Percentiles rank a stretch among this genome's conserved stretches.
These are phyloP conservation scores for Tachina grossa DNA, from an alignment of 2,888 invertebrate species.

Conservation along the genomic window DNA sequence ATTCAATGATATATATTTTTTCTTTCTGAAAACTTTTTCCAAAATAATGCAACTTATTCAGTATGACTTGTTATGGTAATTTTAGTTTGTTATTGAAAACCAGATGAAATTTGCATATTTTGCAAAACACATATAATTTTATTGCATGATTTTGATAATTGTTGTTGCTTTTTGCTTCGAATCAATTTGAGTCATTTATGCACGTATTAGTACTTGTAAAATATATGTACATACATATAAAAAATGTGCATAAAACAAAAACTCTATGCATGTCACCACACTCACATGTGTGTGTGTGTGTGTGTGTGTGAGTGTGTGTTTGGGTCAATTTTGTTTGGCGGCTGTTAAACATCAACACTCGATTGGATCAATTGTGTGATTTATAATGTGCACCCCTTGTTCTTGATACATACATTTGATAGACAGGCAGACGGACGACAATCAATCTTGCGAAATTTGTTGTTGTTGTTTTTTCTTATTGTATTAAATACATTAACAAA, in stretches of 20 bases:
- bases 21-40: slow-evolving; percentile 1
- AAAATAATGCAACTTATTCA: slow-evolving; percentile 18
- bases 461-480: slow-evolving; percentile 2
- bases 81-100: slow-evolving; percentile 57
- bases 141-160: slow-evolving; percentile 5
- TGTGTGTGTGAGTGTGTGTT: slow-evolving; percentile 15
- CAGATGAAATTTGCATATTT: slow-evolving; percentile 69
- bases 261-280: slow-evolving; percentile 8
- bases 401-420: slow-evolving; percentile 70
- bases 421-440: slow-evolving; percentile 29
- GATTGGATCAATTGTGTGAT: slow-evolving; percentile 54
- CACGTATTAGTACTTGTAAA: slow-evolving; percentile 68
- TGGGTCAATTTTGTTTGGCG: slow-evolving; percentile 50
- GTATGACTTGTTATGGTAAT: slow-evolving; percentile 60
- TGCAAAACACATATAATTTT: slow-evolving; percentile 51
- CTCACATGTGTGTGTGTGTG: slow-evolving; percentile 1
- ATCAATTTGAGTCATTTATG: slow-evolving; percentile 64
- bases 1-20: neutral
- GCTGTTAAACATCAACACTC: slow-evolving; percentile 60
- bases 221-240: slow-evolving; percentile 29
- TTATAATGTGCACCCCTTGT: slow-evolving; percentile 65
- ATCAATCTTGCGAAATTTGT: slow-evolving; percentile 59
- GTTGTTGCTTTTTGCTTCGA: slow-evolving; percentile 12
- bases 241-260: slow-evolving; percentile 17
- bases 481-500: too few relatives aligned